phyloP scores from a whole-genome alignment of 1,140 invertebrate genomes.

The Drosophila ananassae region DNA sequence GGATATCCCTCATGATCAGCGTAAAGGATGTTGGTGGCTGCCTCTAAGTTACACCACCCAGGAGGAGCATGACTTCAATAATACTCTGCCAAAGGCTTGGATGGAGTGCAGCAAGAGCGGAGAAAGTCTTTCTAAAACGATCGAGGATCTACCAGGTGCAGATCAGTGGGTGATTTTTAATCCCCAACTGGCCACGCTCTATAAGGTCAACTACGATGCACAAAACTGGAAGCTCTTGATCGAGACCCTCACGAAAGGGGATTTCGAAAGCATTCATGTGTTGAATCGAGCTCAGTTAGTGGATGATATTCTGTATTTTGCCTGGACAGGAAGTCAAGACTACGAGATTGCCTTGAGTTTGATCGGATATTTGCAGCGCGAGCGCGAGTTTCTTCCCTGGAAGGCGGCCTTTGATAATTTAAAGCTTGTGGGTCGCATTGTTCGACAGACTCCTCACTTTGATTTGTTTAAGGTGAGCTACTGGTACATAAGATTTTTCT shows the following conservation, averaged over 20 bases:
- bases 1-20: neutral
- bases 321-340: slow-evolving; percentile 87
- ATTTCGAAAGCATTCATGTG: slow-evolving; percentile 86
- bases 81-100: slow-evolving; percentile 87
- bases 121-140: slow-evolving; percentile 51
- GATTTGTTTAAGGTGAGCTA: slow-evolving; percentile 85
- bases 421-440: slow-evolving; percentile 85
- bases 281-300: slow-evolving; percentile 92
- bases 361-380: slow-evolving; percentile 86
- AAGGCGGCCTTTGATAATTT: slow-evolving; percentile 86
- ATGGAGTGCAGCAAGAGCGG: slow-evolving; percentile 83
- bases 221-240: slow-evolving; percentile 88
- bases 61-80: slow-evolving; percentile 85
- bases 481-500: neutral
- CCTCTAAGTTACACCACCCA: slow-evolving; percentile 88
- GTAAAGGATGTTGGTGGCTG: slow-evolving; percentile 85
- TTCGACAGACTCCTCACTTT: slow-evolving; percentile 84
- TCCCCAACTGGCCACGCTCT: slow-evolving; percentile 86
- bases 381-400: slow-evolving; percentile 88
- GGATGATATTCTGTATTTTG: slow-evolving; percentile 90
- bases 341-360: slow-evolving; percentile 88
- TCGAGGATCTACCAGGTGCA: slow-evolving; percentile 39
- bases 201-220: slow-evolving; percentile 90
- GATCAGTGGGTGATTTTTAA: slow-evolving; percentile 88
- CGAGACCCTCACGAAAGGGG: slow-evolving; percentile 85